Conservation (phyloP, 2,113 vertebrate genomes). For the Macheiramphus alcinus region DNA sequence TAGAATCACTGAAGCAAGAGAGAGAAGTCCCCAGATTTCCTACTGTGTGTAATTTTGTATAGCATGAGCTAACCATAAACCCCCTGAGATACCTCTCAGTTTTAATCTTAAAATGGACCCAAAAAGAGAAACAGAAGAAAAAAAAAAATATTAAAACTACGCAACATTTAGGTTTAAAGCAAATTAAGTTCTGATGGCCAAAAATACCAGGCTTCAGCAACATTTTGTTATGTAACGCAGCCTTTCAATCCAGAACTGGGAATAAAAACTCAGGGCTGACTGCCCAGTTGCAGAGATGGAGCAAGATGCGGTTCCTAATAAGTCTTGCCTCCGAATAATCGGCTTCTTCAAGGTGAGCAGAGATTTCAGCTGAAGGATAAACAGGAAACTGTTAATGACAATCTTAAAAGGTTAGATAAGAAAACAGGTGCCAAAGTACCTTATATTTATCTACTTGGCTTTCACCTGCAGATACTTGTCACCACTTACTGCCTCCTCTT, state of each 20-base stretch:
- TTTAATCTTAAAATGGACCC: background rate
- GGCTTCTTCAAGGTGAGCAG: conserved; percentile 22
- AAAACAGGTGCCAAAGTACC: conserved; percentile 54
- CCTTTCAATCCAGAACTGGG: background rate
- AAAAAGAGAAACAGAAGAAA: background rate
- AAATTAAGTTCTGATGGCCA: background rate
- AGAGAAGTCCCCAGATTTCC: conserved; percentile 46
- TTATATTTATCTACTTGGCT: conserved; percentile 51
- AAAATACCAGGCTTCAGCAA: background rate
- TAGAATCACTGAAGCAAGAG: conserved; percentile 37
- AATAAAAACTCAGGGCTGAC: background rate
- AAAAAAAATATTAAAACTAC: background rate
- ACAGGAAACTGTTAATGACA: conserved; percentile 49
- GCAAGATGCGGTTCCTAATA: background rate
- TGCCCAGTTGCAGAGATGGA: background rate
- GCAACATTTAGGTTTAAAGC: background rate
- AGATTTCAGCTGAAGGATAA: conserved; percentile 39
- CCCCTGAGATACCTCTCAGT: background rate
- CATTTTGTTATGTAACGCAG: background rate
- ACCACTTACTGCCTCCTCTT: background rate
- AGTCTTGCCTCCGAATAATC: background rate
- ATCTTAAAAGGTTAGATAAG: conserved; percentile 58
- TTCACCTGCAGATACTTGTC: conserved; percentile 35
- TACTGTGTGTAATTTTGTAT: background rate
- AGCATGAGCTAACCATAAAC: background rate